Conservation (phyloP, 2,888 invertebrate genomes). For the Zeuzera pyrina region DNA sequence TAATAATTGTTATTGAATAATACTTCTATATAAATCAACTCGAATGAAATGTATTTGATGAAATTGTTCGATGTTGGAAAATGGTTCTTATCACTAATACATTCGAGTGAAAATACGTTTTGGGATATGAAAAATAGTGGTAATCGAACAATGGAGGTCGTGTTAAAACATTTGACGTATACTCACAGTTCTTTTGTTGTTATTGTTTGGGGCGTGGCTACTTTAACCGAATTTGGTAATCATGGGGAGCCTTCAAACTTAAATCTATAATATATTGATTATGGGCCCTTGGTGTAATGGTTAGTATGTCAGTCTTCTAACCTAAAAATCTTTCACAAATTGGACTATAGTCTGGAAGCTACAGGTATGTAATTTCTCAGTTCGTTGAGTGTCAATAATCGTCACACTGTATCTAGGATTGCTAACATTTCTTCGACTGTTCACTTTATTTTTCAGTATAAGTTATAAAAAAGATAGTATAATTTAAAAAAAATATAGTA, state of each 20-base stretch:
- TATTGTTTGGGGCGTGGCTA: constrained; percentile 6
- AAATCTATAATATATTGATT: too few relatives aligned
- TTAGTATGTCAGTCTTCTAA: constrained; percentile 1
- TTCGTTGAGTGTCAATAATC: background rate
- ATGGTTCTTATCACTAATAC: too few relatives aligned
- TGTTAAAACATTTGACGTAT: constrained; percentile 7
- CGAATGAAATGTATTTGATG: too few relatives aligned
- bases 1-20: constrained; percentile 8
- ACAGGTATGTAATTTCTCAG: background rate
- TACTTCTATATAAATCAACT: background rate
- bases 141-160: constrained; percentile 5
- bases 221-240: constrained; percentile 1
- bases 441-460: too few relatives aligned
- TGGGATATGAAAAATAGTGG: constrained; percentile 3
- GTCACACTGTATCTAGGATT: too few relatives aligned
- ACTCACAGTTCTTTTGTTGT: constrained; percentile 6
- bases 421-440: too few relatives aligned
- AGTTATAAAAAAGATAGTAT: too few relatives aligned
- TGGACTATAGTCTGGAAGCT: background rate
- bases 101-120: constrained; percentile 4
- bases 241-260: constrained; percentile 1
- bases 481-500: too few relatives aligned
- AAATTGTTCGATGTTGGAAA: too few relatives aligned
- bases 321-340: background rate
- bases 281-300: too few relatives aligned